These are phyloP conservation scores for Cartodere bifasciata DNA, from an alignment of 2,888 invertebrate genomes.

Conservation along the genomic window DNA sequence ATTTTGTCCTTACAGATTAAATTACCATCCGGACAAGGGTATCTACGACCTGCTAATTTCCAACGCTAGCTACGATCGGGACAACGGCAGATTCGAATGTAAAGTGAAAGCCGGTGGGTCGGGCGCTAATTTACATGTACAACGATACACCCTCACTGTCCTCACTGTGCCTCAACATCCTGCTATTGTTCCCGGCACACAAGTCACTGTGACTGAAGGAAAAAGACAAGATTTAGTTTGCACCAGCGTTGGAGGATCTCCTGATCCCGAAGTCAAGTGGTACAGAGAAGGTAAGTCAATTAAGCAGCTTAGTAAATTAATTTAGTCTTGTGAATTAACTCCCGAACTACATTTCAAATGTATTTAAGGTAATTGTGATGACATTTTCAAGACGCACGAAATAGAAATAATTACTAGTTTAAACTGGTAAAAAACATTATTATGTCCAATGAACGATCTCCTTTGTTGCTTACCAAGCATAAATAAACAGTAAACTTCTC, in stretches of 20 bases:
- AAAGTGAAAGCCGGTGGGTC: slow-evolving; percentile 73
- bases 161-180: slow-evolving; percentile 75
- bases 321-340: too few species aligned
- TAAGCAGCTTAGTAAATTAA: too few species aligned
- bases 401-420: too few species aligned
- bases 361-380: too few species aligned
- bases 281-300: slow-evolving; percentile 51
- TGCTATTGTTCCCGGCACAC: slow-evolving; percentile 58
- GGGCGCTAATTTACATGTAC: slow-evolving; percentile 71
- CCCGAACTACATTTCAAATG: too few species aligned
- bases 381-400: too few species aligned
- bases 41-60: slow-evolving; percentile 81
- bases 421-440: too few species aligned
- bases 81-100: slow-evolving; percentile 88
- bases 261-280: slow-evolving; percentile 80
- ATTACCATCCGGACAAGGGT: slow-evolving; percentile 66
- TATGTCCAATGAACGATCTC: too few species aligned
- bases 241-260: slow-evolving; percentile 79
- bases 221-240: slow-evolving; percentile 63
- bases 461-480: too few species aligned
- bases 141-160: slow-evolving; percentile 73
- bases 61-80: slow-evolving; percentile 79
- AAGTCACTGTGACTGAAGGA: slow-evolving; percentile 72
- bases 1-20: slow-evolving; percentile 45
- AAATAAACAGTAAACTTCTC: too few species aligned